Conservation (phyloP, 2,888 invertebrate genomes). For the Plagiodera versicolora region DNA sequence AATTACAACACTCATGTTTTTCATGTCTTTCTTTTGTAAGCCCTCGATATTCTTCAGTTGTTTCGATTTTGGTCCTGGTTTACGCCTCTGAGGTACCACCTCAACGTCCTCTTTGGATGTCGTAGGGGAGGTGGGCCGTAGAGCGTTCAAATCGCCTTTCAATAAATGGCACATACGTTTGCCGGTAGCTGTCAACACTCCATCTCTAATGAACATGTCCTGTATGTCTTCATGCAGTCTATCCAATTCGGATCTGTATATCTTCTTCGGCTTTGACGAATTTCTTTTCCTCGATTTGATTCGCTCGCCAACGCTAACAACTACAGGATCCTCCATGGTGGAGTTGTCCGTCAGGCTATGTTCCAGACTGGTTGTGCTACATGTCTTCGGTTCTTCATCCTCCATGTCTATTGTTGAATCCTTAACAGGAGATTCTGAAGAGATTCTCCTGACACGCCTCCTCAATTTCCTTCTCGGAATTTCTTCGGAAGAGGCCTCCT, state of each 20-base stretch:
- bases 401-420: conserved; percentile 16
- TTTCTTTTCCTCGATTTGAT: conserved; percentile 37
- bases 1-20: conserved; percentile 38
- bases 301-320: conserved; percentile 38
- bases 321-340: conserved; percentile 20
- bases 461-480: conserved; percentile 26
- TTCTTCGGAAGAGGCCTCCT: conserved; percentile 24
- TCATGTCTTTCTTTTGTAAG: conserved; percentile 33
- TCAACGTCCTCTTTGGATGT: conserved; percentile 22
- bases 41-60: conserved; percentile 7
- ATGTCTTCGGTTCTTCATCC: conserved; percentile 22
- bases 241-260: conserved; percentile 60
- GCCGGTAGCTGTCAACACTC: conserved; percentile 65
- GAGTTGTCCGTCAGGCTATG: conserved; percentile 19
- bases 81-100: conserved; percentile 11
- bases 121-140: conserved; percentile 19
- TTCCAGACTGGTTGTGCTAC: background rate
- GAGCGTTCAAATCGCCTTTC: conserved; percentile 40
- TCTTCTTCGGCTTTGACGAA: conserved; percentile 44
- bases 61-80: conserved; percentile 34
- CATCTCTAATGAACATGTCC: conserved; percentile 70
- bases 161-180: conserved; percentile 66
- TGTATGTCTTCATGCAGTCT: conserved; percentile 69
- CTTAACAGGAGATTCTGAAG: conserved; percentile 17
- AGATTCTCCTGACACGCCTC: conserved; percentile 20